Base-by-base conservation (phyloP, 2,797 vertebrate species). In the Typhlichthys subterraneus region DNA sequence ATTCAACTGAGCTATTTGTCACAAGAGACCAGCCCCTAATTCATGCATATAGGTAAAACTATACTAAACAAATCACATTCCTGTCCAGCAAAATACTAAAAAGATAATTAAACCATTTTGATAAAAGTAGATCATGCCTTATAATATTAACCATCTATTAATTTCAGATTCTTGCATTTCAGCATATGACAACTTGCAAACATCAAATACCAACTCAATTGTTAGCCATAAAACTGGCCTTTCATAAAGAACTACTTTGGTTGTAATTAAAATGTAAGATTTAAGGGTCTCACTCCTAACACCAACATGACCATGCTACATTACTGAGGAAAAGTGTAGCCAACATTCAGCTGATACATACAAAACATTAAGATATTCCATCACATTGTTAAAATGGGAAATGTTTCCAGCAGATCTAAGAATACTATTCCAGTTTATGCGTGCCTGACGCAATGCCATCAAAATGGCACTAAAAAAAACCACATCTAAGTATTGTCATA, bases 401-500 rank as follows among this genome's bases (percentile, higher is more conserved):
- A 75, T 69, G 72, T 73, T 67, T 85, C 46, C 63, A 69, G 77
- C 80, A 80, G 66, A 71, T 80, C 76, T 61, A 64, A 67, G 70
- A 77, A 83, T 65, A 69, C 75, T 78, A 80, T 71, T 79, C 71
- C 67, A 82, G 55, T 81, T 81, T 53, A 75, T 84, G 87, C 77
- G 86, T 90, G 70, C 86, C 91, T 82, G 88, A 89, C 85, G 84
- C 81, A 75, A 58, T 65, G 55, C 45, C 60, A 77, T 59, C 4
- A 63, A 72, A 81, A 76, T 65, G 51, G 72, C 65, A 81, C 63
- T 67, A 65, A 75, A 78, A 72, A 23, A 59, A 73, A 58, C 63
- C 5, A 69, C 63, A 51, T 53, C 93, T 92, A 94, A 92, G 93
- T 93, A 91, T 89, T 93, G 93, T 89, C 94, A 93, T 91, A 92